Base-by-base conservation (phyloP, 2,797 vertebrate species). In the Psittacula derbiana region DNA sequence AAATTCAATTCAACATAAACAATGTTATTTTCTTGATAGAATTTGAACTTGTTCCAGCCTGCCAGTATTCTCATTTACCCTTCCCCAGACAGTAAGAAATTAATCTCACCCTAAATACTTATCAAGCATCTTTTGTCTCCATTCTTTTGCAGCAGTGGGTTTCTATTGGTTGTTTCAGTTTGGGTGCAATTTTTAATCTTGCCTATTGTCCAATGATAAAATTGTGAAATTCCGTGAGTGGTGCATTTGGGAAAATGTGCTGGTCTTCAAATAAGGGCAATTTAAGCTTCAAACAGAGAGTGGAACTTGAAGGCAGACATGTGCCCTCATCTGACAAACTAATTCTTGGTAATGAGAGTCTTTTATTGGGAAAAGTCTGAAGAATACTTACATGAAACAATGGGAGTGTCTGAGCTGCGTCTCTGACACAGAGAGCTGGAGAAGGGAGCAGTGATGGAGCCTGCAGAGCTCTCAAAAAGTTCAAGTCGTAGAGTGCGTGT, bases 171-270 rank as follows among this genome's bases (percentile, higher is more conserved):
- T 72, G 6, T 53, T 90, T 87, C 50, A 62, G 17, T 90, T 82
- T 90, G 44, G 43, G 79, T 62, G n/a, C 40, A 87, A 67, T 83
- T 90, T 89, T 90, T 33, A 47, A 10, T 84, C 57, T 71, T 88
- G 27, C 40, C 11, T 66, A 24, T 69, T 87, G 11, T 76, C 43
- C 2, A 17, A 30, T 60, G 85, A 74, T 55, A 79, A 74, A 87
- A 84, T 31, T 89, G 16, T 61, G 78, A 69, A 75, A 81, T 57
- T 11, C 55, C 1, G 2, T 60, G 49, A 79, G 11, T 52, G 31
- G 8, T 72, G 19, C 58, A 33, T 67, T 84, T 87, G 46, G 49
- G 65, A 91, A 86, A 92, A 81, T 0, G 2, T 11, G 20, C 8
- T 58, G 16, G n/a, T 89, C 85, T 75, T 36, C 30, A 75, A 91